These are phyloP conservation scores for Acanthurus lineatus DNA, from an alignment of 2,797 vertebrate genomes.

Conservation along the genomic window DNA sequence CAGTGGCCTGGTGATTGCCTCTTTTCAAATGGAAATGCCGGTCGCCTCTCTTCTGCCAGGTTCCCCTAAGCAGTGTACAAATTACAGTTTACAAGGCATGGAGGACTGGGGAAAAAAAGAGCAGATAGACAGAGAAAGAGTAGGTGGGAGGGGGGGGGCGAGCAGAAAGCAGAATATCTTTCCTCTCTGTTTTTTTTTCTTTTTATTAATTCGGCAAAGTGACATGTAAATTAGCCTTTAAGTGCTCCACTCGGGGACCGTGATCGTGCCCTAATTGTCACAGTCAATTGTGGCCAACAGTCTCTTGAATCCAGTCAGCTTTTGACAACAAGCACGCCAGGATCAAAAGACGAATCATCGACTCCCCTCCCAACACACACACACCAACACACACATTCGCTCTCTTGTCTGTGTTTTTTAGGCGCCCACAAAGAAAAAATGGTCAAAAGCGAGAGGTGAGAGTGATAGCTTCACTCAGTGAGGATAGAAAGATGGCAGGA, in stretches of 20 bases:
- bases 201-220: slow-evolving; percentile 94
- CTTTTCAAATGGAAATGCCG: slow-evolving; percentile 99
- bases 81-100: slow-evolving; percentile 99
- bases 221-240: slow-evolving; percentile 99
- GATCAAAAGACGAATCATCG: slow-evolving; percentile 96
- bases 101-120: slow-evolving; percentile 79
- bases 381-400: slow-evolving; percentile 74
- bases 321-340: slow-evolving; percentile 94
- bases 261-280: slow-evolving; percentile 99
- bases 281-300: slow-evolving; percentile 99
- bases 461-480: slow-evolving; percentile 84
- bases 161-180: slow-evolving; percentile 92
- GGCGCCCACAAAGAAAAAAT: slow-evolving; percentile 84
- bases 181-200: slow-evolving; percentile 80
- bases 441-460: slow-evolving; percentile 86
- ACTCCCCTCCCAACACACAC: slow-evolving; percentile 88
- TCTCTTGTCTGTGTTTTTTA: slow-evolving; percentile 88
- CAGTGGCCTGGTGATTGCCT: slow-evolving; percentile 98
- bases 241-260: slow-evolving; percentile 95
- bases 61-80: slow-evolving; percentile 95
- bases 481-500: slow-evolving; percentile 63
- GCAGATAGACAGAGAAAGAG: slow-evolving; percentile 50
- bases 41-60: slow-evolving; percentile 92
- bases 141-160: slow-evolving; percentile 69
- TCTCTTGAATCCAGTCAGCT: slow-evolving; percentile 96